Conservation (phyloP, 30 jellyfish, hydroid and myxozoan genomes). For the Pelagia noctiluca region DNA sequence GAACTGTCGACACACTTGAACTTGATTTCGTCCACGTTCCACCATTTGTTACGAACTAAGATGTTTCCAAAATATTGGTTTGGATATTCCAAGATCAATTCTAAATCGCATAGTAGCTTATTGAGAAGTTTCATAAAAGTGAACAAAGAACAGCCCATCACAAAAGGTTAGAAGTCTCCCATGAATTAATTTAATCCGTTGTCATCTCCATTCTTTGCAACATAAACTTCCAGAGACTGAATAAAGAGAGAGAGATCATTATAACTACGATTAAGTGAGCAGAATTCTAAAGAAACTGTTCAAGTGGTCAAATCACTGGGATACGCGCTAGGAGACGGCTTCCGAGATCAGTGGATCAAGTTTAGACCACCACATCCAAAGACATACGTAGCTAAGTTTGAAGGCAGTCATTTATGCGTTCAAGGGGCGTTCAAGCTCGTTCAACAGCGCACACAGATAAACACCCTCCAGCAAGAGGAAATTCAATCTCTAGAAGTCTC, state of each 20-base stretch:
- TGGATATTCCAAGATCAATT: too few relatives aligned
- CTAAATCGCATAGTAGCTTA: neutral
- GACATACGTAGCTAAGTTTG: too few relatives aligned
- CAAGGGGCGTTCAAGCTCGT: too few relatives aligned
- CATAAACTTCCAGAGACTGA: neutral
- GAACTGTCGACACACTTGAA: neutral
- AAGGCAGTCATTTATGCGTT: too few relatives aligned
- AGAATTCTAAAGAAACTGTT: neutral
- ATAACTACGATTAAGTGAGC: neutral
- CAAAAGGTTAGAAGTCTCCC: neutral
- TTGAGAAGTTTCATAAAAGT: neutral
- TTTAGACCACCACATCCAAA: too few relatives aligned
- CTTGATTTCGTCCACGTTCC: neutral
- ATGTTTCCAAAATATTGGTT: constrained; percentile 1
- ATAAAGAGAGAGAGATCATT: neutral
- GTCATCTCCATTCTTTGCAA: neutral
- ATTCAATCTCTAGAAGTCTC: too few relatives aligned
- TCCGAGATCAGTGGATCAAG: neutral
- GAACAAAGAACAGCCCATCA: neutral
- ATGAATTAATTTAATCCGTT: neutral
- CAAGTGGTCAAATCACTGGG: neutral
- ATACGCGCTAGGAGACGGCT: neutral
- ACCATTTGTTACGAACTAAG: neutral
- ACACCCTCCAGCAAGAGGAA: too few relatives aligned
- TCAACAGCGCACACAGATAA: too few relatives aligned